Conservation (phyloP, 1,140 invertebrate genomes). For the Cydia amplana region DNA sequence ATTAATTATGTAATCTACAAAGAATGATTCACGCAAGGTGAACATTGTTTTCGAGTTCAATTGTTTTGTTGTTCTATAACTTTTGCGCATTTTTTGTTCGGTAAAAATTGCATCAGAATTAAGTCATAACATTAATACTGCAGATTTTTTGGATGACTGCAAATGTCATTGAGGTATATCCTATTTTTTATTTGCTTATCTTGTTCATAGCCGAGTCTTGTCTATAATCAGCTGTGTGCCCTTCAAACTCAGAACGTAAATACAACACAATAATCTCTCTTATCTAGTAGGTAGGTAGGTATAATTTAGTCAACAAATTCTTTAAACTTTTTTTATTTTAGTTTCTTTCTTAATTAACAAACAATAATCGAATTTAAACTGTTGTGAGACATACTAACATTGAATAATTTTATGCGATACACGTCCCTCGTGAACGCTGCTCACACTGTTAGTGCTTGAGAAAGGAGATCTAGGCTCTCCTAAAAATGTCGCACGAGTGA, state of each 20-base stretch:
- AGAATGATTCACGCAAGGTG: constrained; percentile 25
- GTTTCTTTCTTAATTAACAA: background rate
- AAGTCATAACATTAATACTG: background rate
- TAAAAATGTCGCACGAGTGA: no score
- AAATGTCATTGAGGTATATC: background rate
- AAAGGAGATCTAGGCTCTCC: no score
- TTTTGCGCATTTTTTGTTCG: background rate
- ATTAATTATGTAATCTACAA: constrained; percentile 51
- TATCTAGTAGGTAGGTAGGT: background rate
- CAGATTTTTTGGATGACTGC: background rate
- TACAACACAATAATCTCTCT: background rate
- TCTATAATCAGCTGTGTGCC: background rate
- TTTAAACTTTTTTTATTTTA: background rate
- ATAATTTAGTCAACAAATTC: constrained; percentile 4
- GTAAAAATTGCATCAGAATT: background rate
- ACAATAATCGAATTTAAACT: no score
- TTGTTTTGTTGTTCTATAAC: constrained; percentile 17
- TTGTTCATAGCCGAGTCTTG: background rate
- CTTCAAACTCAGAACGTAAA: background rate
- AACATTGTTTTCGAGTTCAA: constrained; percentile 22
- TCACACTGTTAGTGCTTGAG: no score
- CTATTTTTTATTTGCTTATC: background rate
- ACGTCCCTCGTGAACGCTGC: no score
- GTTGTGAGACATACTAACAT: no score
- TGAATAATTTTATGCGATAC: no score